A percentile compares a stretch with the other conserved stretches of the same genome.
Evolutionary conservation across 1,140 invertebrate genomes (phyloP).

Genomic region (Pseudomyrmex sp.): DNA sequence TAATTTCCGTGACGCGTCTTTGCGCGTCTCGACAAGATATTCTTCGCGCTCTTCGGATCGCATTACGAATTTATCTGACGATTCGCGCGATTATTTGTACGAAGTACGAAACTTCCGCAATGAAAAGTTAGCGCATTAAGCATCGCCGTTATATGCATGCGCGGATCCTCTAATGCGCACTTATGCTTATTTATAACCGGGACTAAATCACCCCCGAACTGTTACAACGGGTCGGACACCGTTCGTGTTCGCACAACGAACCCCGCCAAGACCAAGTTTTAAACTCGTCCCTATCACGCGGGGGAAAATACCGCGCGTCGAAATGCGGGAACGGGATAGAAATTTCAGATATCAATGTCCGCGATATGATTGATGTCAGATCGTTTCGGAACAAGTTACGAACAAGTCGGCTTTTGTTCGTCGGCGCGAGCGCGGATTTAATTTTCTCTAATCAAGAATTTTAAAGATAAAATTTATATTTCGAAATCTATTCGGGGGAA

Average conservation of each 20-base stretch:
- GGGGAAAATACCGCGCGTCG: neutral
- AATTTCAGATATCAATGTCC: constrained; percentile 19
- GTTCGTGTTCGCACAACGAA: constrained; percentile 8
- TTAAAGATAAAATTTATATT: neutral
- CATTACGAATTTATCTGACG: constrained; percentile 11
- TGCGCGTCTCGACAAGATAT: constrained; percentile 7
- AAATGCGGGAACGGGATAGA: neutral
- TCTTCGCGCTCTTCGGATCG: constrained; percentile 4
- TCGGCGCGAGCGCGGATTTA: too few species aligned
- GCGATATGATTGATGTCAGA: neutral
- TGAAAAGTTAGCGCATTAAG: constrained; percentile 66
- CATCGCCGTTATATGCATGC: constrained; percentile 27
- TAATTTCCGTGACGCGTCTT: neutral
- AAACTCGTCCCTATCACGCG: constrained; percentile 31
- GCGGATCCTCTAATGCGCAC: constrained; percentile 42
- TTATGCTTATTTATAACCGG: constrained; percentile 60
- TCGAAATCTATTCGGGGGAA: neutral
- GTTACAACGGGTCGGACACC: constrained; percentile 36
- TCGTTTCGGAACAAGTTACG: neutral
- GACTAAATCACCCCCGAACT: constrained; percentile 59
- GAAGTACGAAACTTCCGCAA: constrained; percentile 39
- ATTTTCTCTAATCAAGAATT: too few species aligned
- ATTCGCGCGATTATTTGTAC: constrained; percentile 15
- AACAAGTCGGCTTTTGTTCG: neutral
- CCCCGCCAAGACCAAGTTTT: constrained; percentile 21